Conservation (phyloP, 2,888 invertebrate genomes). For the Drosophila recens region DNA sequence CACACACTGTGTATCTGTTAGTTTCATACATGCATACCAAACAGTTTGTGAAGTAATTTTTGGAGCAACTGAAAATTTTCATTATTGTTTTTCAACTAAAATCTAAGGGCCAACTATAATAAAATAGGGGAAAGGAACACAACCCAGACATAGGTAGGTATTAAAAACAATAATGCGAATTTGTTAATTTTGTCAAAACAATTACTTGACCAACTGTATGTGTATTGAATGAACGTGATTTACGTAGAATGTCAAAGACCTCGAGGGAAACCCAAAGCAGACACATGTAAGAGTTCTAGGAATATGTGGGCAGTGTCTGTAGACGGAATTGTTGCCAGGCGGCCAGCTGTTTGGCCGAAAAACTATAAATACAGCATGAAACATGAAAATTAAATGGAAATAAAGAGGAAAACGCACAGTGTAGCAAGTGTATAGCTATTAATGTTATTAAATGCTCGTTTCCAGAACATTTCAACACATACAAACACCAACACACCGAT, state of each 20-base stretch:
- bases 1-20: neutral
- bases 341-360: slow-evolving; percentile 37
- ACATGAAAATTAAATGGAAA: slow-evolving; percentile 19
- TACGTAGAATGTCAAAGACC: slow-evolving; percentile 32
- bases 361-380: slow-evolving; percentile 42
- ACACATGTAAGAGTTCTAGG: slow-evolving; percentile 29
- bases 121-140: too few species aligned
- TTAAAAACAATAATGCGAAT: too few species aligned
- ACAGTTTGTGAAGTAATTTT: neutral
- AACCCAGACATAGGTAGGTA: too few species aligned
- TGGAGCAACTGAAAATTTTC: neutral
- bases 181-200: neutral
- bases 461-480: slow-evolving; percentile 41
- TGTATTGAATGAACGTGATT: neutral
- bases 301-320: slow-evolving; percentile 17
- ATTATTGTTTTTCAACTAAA: neutral
- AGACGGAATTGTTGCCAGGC: slow-evolving; percentile 42
- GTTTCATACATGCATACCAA: neutral
- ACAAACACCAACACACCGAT: slow-evolving; percentile 13
- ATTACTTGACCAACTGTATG: neutral
- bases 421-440: slow-evolving; percentile 34
- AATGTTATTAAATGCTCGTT: slow-evolving; percentile 5
- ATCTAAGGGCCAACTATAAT: too few species aligned
- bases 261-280: slow-evolving; percentile 23
- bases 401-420: slow-evolving; percentile 19